phyloP scores from a whole-genome alignment of 2,113 vertebrate genomes.

The Arizona elegans region DNA sequence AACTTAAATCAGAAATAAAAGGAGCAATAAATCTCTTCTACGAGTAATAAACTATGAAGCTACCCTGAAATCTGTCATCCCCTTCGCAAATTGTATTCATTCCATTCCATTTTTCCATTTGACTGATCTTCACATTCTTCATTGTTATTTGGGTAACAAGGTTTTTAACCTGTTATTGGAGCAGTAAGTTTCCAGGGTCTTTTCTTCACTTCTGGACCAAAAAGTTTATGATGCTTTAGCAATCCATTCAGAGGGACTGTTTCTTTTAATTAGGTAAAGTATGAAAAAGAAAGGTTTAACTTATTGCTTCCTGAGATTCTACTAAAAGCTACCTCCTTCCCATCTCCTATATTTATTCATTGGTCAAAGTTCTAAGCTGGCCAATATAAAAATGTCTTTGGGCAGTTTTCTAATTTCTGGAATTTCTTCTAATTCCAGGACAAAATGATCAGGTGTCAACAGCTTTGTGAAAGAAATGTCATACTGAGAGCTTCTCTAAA shows the following conservation, averaged over 20 bases:
- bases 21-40: neutral
- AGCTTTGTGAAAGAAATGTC: neutral
- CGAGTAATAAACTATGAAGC: neutral
- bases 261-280: neutral
- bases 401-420: neutral
- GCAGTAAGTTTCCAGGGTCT: neutral
- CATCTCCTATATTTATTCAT: neutral
- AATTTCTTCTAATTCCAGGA: neutral
- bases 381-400: neutral
- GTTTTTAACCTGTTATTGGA: neutral
- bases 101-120: neutral
- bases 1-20: neutral
- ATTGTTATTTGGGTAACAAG: neutral
- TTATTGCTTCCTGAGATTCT: neutral
- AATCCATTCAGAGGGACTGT: neutral
- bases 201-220: neutral
- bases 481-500: neutral
- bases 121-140: neutral
- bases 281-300: neutral
- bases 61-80: neutral
- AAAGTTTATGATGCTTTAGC: neutral
- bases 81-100: neutral
- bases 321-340: neutral
- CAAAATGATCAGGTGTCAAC: neutral
- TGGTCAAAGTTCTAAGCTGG: neutral